These are phyloP conservation scores for Hyposmocoma kahamanoa DNA, from an alignment of 1,140 invertebrate species.

Conservation along the genomic window DNA sequence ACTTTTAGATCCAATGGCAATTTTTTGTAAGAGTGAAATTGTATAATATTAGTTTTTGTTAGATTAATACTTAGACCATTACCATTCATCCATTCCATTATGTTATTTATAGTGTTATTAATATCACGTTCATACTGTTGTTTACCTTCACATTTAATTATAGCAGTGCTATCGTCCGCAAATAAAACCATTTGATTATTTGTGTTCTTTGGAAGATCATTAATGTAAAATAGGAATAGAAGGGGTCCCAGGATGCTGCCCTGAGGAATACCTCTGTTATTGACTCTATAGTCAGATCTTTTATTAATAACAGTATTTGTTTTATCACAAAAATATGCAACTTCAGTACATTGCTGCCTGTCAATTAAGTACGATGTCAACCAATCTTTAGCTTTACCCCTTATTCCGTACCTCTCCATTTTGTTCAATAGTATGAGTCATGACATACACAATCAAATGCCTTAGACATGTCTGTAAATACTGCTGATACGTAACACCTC, in stretches of 20 bases:
- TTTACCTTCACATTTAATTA: neutral
- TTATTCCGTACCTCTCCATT: neutral
- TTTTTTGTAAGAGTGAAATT: neutral
- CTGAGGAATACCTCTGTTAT: neutral
- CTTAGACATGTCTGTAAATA: neutral
- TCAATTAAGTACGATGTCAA: neutral
- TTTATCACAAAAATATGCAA: neutral
- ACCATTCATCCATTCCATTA: neutral
- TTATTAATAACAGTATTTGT: neutral
- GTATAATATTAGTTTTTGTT: neutral
- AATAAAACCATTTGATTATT: neutral
- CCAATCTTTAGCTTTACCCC: neutral
- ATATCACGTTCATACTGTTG: neutral
- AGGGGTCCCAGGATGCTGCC: neutral
- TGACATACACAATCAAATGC: too few relatives aligned
- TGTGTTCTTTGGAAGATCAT: neutral
- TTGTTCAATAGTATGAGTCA: too few relatives aligned
- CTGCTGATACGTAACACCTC: neutral
- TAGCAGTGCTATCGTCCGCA: neutral
- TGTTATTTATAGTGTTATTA: neutral
- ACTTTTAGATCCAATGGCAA: neutral
- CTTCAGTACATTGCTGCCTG: neutral
- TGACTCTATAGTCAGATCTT: neutral
- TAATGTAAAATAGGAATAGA: neutral
- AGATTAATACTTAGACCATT: slow-evolving; percentile 1